These are phyloP conservation scores for Podarcis siculus DNA, from an alignment of 2,797 vertebrate genomes.

Conservation along the genomic window DNA sequence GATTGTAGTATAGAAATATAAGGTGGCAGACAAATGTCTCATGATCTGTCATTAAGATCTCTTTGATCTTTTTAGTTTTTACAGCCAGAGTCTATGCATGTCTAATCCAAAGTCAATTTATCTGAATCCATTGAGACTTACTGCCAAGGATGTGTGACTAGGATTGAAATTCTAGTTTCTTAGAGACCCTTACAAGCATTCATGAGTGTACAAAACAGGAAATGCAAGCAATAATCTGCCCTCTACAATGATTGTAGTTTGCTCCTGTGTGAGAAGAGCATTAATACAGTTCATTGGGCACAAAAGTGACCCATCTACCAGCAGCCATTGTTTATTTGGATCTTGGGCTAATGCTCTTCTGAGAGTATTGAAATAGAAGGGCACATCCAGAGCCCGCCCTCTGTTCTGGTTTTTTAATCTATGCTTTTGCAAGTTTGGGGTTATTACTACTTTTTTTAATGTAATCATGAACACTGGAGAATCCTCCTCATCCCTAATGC, in stretches of 20 bases:
- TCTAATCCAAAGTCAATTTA: background rate
- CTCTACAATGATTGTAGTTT: background rate
- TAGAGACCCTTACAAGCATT: background rate
- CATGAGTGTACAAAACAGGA: background rate
- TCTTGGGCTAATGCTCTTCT: background rate
- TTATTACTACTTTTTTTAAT: constrained; percentile 25
- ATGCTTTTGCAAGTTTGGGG: background rate
- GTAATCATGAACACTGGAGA: constrained; percentile 8
- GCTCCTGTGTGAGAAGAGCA: background rate
- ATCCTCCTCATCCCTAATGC: background rate
- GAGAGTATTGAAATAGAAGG: background rate
- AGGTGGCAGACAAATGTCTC: background rate
- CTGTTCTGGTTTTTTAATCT: background rate
- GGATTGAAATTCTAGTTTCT: background rate
- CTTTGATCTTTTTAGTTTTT: background rate
- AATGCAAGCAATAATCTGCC: background rate
- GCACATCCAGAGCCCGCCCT: background rate
- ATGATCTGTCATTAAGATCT: background rate
- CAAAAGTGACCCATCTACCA: background rate
- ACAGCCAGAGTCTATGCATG: background rate
- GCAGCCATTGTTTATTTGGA: background rate
- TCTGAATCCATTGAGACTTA: background rate
- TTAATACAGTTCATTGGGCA: background rate
- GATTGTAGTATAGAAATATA: background rate
- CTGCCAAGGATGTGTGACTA: background rate